Conservation (phyloP, 2,113 vertebrate genomes). For the Thomomys bottae region DNA sequence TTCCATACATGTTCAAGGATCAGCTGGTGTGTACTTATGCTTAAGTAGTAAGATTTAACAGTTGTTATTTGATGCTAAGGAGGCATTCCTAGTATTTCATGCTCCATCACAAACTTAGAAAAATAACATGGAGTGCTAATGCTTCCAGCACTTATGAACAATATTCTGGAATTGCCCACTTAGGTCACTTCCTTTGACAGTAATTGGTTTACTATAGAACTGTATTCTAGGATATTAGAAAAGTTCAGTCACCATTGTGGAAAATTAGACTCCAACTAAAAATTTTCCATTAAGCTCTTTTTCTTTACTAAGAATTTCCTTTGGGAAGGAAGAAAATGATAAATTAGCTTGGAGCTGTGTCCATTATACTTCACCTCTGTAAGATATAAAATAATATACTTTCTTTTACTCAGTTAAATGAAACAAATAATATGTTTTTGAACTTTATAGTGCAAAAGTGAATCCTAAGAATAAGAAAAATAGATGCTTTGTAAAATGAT, state of each 20-base stretch:
- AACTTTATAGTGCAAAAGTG: too few species aligned
- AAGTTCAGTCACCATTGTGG: background rate
- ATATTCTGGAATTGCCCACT: background rate
- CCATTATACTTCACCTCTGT: background rate
- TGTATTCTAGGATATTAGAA: background rate
- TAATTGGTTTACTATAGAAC: background rate
- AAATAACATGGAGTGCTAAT: background rate
- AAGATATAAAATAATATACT: background rate
- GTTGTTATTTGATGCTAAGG: background rate
- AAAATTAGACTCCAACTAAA: background rate
- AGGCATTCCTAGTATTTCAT: background rate
- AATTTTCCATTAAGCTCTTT: background rate
- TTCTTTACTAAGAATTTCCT: conserved; percentile 20
- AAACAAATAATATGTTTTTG: too few species aligned
- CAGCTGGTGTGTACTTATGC: background rate
- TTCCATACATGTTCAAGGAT: background rate
- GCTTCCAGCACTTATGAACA: background rate
- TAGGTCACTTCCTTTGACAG: background rate
- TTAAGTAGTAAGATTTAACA: background rate
- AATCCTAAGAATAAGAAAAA: too few species aligned
- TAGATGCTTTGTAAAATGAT: too few species aligned
- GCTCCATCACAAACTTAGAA: background rate
- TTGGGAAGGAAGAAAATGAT: background rate
- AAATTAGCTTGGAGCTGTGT: background rate
- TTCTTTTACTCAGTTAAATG: background rate